Evolutionary conservation across 2,797 vertebrate genomes (phyloP).

Genomic region (Orientallactaga sibirica): DNA sequence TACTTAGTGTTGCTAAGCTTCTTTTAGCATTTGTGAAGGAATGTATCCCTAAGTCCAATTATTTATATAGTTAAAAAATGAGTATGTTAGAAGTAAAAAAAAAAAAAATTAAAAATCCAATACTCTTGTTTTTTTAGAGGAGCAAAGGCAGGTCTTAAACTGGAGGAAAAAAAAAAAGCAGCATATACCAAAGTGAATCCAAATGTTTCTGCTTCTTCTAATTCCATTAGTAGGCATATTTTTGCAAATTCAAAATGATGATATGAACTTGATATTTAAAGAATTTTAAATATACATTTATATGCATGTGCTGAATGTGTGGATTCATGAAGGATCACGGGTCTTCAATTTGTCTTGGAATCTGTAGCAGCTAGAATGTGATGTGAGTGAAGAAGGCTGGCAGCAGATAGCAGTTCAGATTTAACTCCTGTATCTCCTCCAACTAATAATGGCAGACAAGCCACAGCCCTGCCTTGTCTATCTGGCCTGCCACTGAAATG

Average conservation of each 20-base stretch:
- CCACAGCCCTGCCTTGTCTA: too few relatives aligned
- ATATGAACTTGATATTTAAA: slow-evolving; percentile 36
- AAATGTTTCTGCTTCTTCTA: neutral
- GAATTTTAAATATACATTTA: neutral
- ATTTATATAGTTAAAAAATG: slow-evolving; percentile 33
- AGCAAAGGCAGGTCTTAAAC: neutral
- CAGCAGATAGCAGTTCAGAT: too few relatives aligned
- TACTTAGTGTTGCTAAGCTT: neutral
- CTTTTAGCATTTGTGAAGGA: neutral
- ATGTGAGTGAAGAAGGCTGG: too few relatives aligned
- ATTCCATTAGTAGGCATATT: neutral
- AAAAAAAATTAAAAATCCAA: neutral
- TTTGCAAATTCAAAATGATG: neutral
- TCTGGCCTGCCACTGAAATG: too few relatives aligned
- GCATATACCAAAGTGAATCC: neutral
- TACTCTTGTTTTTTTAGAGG: neutral
- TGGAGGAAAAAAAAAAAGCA: neutral
- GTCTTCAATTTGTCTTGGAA: too few relatives aligned
- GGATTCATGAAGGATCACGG: too few relatives aligned
- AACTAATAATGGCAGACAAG: too few relatives aligned
- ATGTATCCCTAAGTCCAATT: neutral
- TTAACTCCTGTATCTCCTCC: too few relatives aligned
- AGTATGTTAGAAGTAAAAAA: too few relatives aligned
- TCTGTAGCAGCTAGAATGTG: too few relatives aligned
- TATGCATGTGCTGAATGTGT: too few relatives aligned